Percentiles rank a stretch among this genome's conserved stretches.
phyloP scores from a whole-genome alignment of 2,113 vertebrate genomes.

The Nothoprocta pentlandii region DNA sequence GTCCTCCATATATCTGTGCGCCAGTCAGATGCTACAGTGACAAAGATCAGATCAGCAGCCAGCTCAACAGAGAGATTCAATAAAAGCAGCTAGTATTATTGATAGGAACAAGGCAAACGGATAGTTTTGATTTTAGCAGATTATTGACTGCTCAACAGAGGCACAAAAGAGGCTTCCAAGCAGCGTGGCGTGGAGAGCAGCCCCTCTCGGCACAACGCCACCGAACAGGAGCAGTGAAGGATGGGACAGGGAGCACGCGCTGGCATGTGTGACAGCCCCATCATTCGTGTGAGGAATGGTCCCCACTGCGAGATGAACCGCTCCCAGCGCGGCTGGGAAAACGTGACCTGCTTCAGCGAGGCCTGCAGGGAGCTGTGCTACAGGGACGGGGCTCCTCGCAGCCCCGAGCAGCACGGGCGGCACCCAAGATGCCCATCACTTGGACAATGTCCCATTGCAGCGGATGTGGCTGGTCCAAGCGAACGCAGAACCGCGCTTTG shows the following conservation, averaged over 20 bases:
- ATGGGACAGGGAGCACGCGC: neutral
- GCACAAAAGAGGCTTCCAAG: conserved; percentile 9
- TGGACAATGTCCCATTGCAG: rapidly evolving
- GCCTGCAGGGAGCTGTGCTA: neutral
- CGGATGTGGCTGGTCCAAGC: rapidly evolving
- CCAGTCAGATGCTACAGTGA: neutral
- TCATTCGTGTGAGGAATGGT: neutral
- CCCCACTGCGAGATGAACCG: neutral
- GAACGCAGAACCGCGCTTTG: neutral
- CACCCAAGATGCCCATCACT: neutral
- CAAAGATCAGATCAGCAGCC: conserved; percentile 45
- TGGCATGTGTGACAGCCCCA: conserved; percentile 13
- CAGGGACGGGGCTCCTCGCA: neutral
- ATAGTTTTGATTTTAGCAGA: conserved; percentile 55
- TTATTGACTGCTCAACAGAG: conserved; percentile 55
- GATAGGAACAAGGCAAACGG: conserved; percentile 55
- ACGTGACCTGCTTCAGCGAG: neutral
- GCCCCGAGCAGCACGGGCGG: neutral
- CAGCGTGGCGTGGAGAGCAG: neutral
- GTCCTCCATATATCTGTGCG: conserved; percentile 29
- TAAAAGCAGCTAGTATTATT: conserved; percentile 21
- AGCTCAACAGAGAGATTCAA: conserved; percentile 21
- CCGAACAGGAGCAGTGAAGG: neutral
- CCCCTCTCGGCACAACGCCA: neutral
- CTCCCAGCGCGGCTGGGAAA: neutral